Percentiles rank a stretch among this genome's conserved stretches.
Conservation (phyloP, 2,888 invertebrate genomes). For the Ganaspis brasiliensis region DNA sequence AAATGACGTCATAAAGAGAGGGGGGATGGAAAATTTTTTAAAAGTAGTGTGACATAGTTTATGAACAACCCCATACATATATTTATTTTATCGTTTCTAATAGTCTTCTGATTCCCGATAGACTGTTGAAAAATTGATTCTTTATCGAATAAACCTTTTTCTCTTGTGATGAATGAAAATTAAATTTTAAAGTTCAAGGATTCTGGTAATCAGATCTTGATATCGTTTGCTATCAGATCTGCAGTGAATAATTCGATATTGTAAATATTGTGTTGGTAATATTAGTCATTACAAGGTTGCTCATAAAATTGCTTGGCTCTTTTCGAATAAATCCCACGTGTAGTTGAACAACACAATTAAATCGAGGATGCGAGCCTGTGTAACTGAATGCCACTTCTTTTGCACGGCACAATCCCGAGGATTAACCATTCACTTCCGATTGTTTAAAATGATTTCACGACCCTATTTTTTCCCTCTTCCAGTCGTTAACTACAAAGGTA, state of each 20-base stretch:
- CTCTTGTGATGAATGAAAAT: no score
- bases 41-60: no score
- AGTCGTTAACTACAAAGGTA: constrained; percentile 18
- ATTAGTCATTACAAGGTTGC: constrained; percentile 1
- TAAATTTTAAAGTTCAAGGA: not conserved
- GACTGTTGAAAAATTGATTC: no score
- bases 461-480: constrained; percentile 41
- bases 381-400: constrained; percentile 58
- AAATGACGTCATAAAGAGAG: no score
- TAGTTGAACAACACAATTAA: constrained; percentile 14
- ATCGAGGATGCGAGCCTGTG: constrained; percentile 44
- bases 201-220: not conserved
- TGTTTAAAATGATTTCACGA: constrained; percentile 57
- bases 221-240: not conserved
- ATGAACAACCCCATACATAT: no score
- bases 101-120: no score
- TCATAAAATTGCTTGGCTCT: constrained; percentile 25
- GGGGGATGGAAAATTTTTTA: no score
- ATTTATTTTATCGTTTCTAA: no score
- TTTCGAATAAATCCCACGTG: constrained; percentile 14
- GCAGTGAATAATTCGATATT: not conserved
- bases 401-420: constrained; percentile 67
- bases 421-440: constrained; percentile 71
- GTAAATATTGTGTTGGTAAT: constrained; percentile 10
- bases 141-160: no score